These are phyloP conservation scores for Enteromius afrohamiltoni DNA, from an alignment of 2,797 vertebrate species.

Conservation along the genomic window DNA sequence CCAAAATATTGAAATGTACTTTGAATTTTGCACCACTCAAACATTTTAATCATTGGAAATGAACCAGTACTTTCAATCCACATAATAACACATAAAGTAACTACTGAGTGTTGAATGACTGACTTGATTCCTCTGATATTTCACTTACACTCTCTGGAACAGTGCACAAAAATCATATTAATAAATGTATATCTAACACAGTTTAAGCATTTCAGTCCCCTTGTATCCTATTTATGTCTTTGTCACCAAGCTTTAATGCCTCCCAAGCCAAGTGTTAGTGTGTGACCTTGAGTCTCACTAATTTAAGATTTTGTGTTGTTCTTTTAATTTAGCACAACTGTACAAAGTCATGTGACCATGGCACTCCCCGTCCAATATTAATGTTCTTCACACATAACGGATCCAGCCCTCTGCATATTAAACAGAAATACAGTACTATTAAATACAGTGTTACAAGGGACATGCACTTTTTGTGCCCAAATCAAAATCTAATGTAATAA, in stretches of 20 bases:
- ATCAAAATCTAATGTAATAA: background rate
- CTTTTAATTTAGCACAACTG: constrained; percentile 68
- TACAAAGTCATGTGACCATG: constrained; percentile 79
- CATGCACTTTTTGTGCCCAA: background rate
- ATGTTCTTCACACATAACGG: constrained; percentile 77
- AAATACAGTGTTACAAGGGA: background rate
- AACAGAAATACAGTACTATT: constrained; percentile 5
- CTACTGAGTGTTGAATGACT: background rate
- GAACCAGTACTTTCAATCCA: background rate
- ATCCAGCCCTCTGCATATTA: constrained; percentile 62
- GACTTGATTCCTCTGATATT: constrained; percentile 15
- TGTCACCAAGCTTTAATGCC: background rate
- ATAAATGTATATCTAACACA: constrained; percentile 46
- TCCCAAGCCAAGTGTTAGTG: background rate
- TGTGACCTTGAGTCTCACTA: constrained; percentile 5
- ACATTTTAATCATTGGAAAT: background rate
- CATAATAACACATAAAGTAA: background rate
- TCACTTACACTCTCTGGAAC: constrained; percentile 10
- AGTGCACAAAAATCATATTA: constrained; percentile 40
- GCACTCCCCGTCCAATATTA: constrained; percentile 64
- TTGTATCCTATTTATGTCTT: constrained; percentile 1
- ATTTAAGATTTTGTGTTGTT: constrained; percentile 10
- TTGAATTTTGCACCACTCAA: background rate
- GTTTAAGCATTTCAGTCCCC: constrained; percentile 2
- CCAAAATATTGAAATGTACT: background rate